phyloP scores from a whole-genome alignment of 2,797 vertebrate genomes.

The Rhabdophis nuchalis region DNA sequence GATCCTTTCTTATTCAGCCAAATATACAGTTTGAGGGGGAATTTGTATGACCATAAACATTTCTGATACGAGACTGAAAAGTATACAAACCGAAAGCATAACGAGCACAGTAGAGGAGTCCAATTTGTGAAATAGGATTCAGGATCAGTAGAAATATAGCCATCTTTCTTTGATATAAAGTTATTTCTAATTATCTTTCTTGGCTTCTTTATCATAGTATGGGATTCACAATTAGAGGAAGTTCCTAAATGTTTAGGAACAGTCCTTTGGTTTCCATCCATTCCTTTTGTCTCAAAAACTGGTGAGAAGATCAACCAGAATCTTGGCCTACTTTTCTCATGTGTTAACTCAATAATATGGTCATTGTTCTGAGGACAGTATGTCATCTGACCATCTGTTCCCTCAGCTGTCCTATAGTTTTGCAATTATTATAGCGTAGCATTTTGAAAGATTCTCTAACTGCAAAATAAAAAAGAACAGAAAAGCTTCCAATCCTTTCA shows the following conservation, averaged over 20 bases:
- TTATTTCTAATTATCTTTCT: neutral
- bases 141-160: neutral
- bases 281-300: neutral
- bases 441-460: conserved; percentile 30
- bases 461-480: conserved; percentile 28
- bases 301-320: conserved; percentile 28
- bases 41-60: neutral
- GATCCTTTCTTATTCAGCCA: neutral
- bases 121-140: neutral
- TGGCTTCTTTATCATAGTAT: neutral
- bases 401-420: conserved; percentile 1
- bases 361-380: conserved; percentile 24
- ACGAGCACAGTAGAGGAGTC: neutral
- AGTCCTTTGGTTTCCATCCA: neutral
- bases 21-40: neutral
- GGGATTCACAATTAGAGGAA: neutral
- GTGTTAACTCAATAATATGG: conserved; percentile 18
- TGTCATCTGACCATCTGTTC: conserved; percentile 11
- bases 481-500: neutral
- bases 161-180: neutral
- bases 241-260: neutral
- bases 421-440: neutral
- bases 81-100: neutral
- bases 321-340: conserved; percentile 17
- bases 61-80: neutral